Evolutionary conservation across 1,140 invertebrate genomes (phyloP).

Genomic region (Aporrectodea caliginosa): DNA sequence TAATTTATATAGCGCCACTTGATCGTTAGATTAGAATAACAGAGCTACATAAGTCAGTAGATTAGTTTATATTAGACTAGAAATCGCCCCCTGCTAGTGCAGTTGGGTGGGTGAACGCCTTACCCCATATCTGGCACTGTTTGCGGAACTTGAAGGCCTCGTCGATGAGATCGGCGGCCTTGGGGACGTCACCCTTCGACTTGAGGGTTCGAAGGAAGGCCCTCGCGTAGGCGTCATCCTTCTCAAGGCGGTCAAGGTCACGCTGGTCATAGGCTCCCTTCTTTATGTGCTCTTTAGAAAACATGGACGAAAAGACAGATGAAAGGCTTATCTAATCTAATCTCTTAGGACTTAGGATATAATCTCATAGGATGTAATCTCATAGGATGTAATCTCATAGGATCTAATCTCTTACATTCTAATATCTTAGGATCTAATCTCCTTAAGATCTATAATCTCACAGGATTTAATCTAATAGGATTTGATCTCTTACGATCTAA

Average conservation of each 20-base stretch:
- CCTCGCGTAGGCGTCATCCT: conserved; percentile 15
- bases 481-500: no score
- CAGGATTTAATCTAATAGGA: neutral
- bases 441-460: neutral
- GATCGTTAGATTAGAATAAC: neutral
- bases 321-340: neutral
- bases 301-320: neutral
- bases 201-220: conserved; percentile 19
- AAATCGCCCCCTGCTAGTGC: no score
- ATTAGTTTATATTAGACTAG: neutral
- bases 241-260: conserved; percentile 8
- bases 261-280: conserved; percentile 9
- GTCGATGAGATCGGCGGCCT: conserved; percentile 10
- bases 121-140: conserved; percentile 5
- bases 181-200: conserved; percentile 7
- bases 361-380: neutral
- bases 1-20: neutral
- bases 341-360: neutral
- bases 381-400: neutral
- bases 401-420: neutral
- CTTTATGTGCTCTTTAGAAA: neutral
- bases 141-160: conserved; percentile 19
- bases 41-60: neutral
- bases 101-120: no score
- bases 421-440: neutral